phyloP scores from a whole-genome alignment of 1,140 invertebrate genomes.

The Scaptomyza pallida region DNA sequence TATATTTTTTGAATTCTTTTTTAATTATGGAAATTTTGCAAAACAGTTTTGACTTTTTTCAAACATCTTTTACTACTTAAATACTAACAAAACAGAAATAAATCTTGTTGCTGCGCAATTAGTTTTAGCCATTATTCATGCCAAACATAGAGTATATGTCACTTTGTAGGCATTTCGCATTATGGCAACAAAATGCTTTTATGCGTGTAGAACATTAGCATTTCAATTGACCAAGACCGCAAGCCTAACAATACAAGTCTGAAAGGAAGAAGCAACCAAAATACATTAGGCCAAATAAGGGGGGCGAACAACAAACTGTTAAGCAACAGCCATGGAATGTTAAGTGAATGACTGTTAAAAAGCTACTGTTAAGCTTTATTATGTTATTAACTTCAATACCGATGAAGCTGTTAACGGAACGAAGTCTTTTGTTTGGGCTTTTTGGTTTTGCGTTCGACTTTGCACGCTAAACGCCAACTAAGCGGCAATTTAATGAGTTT shows the following conservation, averaged over 20 bases:
- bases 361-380: background rate
- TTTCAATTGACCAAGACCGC: conserved; percentile 34
- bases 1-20: background rate
- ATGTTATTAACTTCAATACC: conserved; percentile 6
- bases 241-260: conserved; percentile 31
- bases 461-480: conserved; percentile 42
- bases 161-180: conserved; percentile 45
- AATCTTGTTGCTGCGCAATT: conserved; percentile 52
- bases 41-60: too few species aligned
- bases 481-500: conserved; percentile 36
- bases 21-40: too few species aligned
- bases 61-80: too few species aligned
- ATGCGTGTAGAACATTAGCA: conserved; percentile 71
- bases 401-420: conserved; percentile 15
- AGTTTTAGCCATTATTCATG: conserved; percentile 63
- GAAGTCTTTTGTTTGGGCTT: conserved; percentile 1
- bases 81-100: too few species aligned
- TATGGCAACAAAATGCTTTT: conserved; percentile 47
- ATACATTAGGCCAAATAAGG: conserved; percentile 15
- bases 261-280: conserved; percentile 10
- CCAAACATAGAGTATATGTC: conserved; percentile 58
- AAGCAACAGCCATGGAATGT: conserved; percentile 9
- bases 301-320: background rate
- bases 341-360: background rate
- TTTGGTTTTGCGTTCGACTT: conserved; percentile 9